Base-by-base conservation (phyloP, 2,888 invertebrate genomes). In the Troides aeacus region DNA sequence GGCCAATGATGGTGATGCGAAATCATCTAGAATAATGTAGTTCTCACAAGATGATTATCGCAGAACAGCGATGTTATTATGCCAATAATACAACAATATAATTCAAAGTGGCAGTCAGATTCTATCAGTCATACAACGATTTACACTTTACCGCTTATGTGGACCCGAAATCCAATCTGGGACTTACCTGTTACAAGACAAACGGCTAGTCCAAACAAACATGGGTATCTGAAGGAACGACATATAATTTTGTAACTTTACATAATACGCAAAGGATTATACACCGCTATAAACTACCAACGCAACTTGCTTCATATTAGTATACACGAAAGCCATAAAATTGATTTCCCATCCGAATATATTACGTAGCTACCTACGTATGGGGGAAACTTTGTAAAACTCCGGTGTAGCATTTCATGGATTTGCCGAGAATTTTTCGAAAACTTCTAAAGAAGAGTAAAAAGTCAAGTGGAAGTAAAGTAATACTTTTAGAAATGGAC, bases 261-360 rank as follows among this genome's bases (percentile, higher is more conserved):
- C 70, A 70, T 73, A 76, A 74, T 73, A 75, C 73, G 74, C 74
- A 72, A 74, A 76, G 72, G 74, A 75, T 74, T 72, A 71, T 72
- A 74, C 70, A 73, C 70, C 66, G 53, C 71, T 64, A 72, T 72
- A 74, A 76, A 74, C 68, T 71, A 72, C 36, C 62, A 66, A 67
- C 64, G n/a, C 66, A 70, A 61, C 65, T 62, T 56, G 63, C 64
- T 65, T 68, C 66, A 69, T 75, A 74, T 71, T 69, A 74, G 59
- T 70, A 66, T 72, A 72, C 72, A 66, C 63, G 62, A 56, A 65
- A 61, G 64, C 50, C 71, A 72, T 72, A 74, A 76, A 75, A 74
- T 75, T 70, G 66, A 70, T 64, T 70, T 66, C 60, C 53, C 58
- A 15, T 56, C 57, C 64, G 39, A 58, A 66, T 70, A 64, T 70